These are phyloP conservation scores for Furcifer pardalis DNA, from an alignment of 2,797 vertebrate genomes.

Conservation along the genomic window DNA sequence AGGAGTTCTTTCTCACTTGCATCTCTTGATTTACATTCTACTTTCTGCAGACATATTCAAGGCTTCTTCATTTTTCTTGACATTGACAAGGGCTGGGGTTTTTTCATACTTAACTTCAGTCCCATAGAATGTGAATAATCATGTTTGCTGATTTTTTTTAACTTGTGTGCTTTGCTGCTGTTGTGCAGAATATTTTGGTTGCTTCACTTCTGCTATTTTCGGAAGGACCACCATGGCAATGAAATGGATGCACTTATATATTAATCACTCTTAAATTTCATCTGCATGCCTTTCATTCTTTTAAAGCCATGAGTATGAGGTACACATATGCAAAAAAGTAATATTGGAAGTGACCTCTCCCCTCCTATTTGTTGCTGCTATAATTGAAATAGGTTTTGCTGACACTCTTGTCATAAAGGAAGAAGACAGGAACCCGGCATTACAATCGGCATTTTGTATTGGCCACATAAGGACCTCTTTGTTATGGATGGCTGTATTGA, in stretches of 20 bases:
- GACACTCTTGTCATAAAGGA: accelerated
- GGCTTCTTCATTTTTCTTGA: background rate
- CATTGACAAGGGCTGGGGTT: background rate
- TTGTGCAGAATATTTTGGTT: background rate
- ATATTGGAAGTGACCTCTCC: background rate
- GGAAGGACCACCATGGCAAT: background rate
- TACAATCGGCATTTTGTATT: conserved; percentile 31
- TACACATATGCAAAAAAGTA: background rate
- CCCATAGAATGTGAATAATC: background rate
- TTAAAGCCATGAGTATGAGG: background rate
- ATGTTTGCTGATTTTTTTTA: background rate
- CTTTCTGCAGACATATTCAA: background rate
- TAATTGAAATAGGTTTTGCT: background rate
- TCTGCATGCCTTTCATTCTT: background rate
- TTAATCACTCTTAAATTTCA: background rate
- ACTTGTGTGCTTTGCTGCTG: background rate
- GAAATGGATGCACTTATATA: background rate
- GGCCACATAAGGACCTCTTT: conserved; percentile 18
- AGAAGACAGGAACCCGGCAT: background rate
- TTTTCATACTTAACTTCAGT: background rate
- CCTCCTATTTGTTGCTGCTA: background rate
- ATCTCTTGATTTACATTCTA: background rate
- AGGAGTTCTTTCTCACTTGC: background rate
- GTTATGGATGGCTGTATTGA: conserved; percentile 32
- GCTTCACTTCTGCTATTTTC: background rate